Evolutionary conservation across 2,113 vertebrate species (phyloP).

Genomic region (Caloenas nicobarica): DNA sequence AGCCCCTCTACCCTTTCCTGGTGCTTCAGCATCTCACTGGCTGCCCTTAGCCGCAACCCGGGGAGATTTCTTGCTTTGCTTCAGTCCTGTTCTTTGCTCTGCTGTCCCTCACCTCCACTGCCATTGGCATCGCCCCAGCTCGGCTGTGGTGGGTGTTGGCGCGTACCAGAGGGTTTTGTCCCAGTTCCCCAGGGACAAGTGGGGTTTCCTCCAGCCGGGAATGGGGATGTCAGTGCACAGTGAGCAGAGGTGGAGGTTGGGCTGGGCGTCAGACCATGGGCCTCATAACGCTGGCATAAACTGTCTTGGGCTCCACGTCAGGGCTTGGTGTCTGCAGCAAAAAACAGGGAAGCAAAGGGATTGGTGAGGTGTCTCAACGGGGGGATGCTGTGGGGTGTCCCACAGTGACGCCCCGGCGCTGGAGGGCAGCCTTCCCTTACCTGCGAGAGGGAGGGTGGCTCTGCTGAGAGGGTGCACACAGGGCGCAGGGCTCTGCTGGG

Average conservation of each 20-base stretch:
- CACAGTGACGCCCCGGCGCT: too few species aligned
- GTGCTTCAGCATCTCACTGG: fast-evolving
- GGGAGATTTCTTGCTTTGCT: not conserved
- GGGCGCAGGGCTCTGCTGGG: fast-evolving
- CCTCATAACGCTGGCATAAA: not conserved
- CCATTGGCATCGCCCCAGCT: not conserved
- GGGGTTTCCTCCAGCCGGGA: not conserved
- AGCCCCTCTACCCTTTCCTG: not conserved
- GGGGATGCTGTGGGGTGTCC: not conserved
- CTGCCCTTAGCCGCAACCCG: fast-evolving
- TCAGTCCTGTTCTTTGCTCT: not conserved
- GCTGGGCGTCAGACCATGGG: not conserved
- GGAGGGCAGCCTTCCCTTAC: not conserved
- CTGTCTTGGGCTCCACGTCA: fast-evolving
- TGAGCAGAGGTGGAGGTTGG: fast-evolving
- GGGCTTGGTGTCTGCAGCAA: not conserved
- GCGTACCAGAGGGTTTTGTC: fast-evolving
- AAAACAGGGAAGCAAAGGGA: not conserved
- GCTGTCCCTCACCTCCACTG: too few species aligned
- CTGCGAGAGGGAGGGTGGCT: not conserved
- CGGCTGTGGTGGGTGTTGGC: fast-evolving
- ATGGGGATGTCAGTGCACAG: fast-evolving
- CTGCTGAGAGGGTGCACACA: fast-evolving
- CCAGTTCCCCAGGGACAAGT: fast-evolving
- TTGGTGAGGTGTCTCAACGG: fast-evolving